A percentile compares a stretch with the other conserved stretches of the same genome.
These are phyloP conservation scores for Notechis scutatus DNA, from an alignment of 2,113 vertebrate species.

Conservation along the genomic window DNA sequence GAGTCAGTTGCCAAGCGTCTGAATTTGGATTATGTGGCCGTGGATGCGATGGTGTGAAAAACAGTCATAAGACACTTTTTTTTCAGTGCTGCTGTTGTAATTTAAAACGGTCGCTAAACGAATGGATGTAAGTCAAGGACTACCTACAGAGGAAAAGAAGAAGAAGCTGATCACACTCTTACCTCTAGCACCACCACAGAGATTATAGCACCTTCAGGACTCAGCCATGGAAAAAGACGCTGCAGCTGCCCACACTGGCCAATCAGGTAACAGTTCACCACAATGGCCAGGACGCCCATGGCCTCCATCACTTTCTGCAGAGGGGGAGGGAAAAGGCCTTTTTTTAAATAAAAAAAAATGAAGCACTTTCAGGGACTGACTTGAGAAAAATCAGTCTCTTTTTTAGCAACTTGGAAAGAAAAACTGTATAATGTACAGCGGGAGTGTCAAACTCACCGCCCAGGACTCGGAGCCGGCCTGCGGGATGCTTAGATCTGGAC, in stretches of 20 bases:
- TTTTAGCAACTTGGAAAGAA: background rate
- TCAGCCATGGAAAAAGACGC: conserved; percentile 93
- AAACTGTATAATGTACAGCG: background rate
- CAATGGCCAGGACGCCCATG: conserved; percentile 92
- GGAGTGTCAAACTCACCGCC: too few relatives aligned
- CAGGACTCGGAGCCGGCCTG: too few relatives aligned
- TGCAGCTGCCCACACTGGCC: conserved; percentile 96
- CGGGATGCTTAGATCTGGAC: too few relatives aligned
- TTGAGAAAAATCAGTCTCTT: background rate
- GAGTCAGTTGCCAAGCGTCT: background rate
- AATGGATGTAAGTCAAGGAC: background rate
- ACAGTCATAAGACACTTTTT: background rate
- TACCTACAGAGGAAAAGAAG: background rate
- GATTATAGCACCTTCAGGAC: conserved; percentile 92
- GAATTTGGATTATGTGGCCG: too few relatives aligned
- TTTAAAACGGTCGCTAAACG: background rate
- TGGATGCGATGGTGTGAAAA: background rate
- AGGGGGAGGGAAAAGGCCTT: background rate
- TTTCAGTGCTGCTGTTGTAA: background rate
- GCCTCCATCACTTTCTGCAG: conserved; percentile 92
- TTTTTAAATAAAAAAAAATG: background rate
- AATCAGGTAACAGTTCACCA: conserved; percentile 97
- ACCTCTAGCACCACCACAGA: conserved; percentile 97
- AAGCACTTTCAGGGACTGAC: background rate
- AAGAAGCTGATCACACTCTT: background rate